These are phyloP conservation scores for Epizoanthus illoricatus DNA, from an alignment of 92 coral and sea anemone species.

Conservation along the genomic window DNA sequence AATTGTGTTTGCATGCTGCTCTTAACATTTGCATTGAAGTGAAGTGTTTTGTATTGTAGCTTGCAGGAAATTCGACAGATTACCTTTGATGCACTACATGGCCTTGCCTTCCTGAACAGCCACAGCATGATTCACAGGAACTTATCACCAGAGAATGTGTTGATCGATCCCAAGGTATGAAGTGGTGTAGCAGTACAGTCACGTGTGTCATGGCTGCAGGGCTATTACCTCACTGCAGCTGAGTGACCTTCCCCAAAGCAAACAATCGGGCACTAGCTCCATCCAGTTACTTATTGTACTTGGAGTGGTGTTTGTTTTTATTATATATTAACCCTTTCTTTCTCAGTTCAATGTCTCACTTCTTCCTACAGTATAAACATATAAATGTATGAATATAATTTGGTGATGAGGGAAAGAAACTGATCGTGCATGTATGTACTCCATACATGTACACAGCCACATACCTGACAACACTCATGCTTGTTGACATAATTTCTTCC, in stretches of 20 bases:
- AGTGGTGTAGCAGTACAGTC: not conserved
- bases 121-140: conserved; percentile 86
- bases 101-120: conserved; percentile 74
- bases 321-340: not conserved
- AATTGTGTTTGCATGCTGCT: not conserved
- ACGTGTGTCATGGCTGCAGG: not conserved
- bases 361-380: too few relatives aligned
- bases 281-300: too few relatives aligned
- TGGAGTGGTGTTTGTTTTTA: not conserved
- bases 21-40: not conserved
- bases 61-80: conserved; percentile 64
- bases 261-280: too few relatives aligned
- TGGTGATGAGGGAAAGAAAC: too few relatives aligned
- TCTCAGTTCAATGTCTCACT: too few relatives aligned
- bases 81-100: conserved; percentile 78
- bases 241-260: too few relatives aligned
- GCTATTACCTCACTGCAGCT: not conserved
- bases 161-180: conserved; percentile 69
- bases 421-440: too few relatives aligned
- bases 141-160: conserved; percentile 72
- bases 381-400: too few relatives aligned
- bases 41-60: conserved; percentile 31
- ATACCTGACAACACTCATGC: too few relatives aligned
- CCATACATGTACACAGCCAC: too few relatives aligned
- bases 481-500: too few relatives aligned